Conservation (phyloP, 2,888 invertebrate species). For the Himalopsyche anomala region DNA sequence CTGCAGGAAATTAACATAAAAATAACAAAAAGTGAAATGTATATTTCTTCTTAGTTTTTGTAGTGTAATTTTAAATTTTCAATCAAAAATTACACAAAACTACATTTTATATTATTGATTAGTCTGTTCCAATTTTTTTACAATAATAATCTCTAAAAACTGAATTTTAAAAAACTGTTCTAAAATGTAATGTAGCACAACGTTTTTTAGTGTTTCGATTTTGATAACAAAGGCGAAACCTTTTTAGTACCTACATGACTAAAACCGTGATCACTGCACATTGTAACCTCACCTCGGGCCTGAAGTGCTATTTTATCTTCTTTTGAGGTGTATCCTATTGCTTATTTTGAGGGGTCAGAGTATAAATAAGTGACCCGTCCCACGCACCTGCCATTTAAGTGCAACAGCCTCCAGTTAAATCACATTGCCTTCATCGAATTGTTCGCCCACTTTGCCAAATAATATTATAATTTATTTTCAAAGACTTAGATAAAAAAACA, state of each 20-base stretch:
- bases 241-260: conserved; percentile 44
- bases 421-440: not conserved
- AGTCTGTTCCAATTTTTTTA: no score
- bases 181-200: not conserved
- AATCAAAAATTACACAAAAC: no score
- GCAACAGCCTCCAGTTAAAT: conserved; percentile 25
- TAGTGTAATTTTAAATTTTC: no score
- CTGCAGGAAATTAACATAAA: no score
- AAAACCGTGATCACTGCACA: not conserved
- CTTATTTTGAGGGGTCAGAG: conserved; percentile 48
- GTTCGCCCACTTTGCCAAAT: conserved; percentile 48
- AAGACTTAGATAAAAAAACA: not conserved
- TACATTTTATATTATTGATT: no score
- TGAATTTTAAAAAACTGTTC: not conserved
- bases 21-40: no score
- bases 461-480: not conserved
- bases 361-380: conserved; percentile 60
- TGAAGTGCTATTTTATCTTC: conserved; percentile 11
- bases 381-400: conserved; percentile 58
- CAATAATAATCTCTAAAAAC: no score
- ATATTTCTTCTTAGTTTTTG: no score
- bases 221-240: conserved; percentile 38
- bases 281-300: not conserved
- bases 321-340: not conserved
- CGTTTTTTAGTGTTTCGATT: conserved; percentile 49